Evolutionary conservation across 2,888 invertebrate genomes (phyloP).

Genomic region (Ommatoiulus sabulosus): DNA sequence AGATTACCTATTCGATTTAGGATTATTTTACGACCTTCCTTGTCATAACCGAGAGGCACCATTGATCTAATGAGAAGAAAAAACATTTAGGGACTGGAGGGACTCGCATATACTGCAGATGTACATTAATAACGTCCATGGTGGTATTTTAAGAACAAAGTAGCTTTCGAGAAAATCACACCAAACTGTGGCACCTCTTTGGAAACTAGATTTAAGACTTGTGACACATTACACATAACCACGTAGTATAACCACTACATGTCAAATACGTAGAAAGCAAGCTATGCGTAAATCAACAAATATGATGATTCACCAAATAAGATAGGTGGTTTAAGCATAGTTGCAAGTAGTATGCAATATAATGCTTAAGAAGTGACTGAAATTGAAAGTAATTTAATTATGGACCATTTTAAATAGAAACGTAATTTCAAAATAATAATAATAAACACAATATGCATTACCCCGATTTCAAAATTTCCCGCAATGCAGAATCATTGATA

Average conservation of each 20-base stretch:
- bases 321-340: too few relatives aligned
- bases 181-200: too few relatives aligned
- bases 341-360: too few relatives aligned
- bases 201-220: too few relatives aligned
- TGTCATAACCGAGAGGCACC: slow-evolving; percentile 69
- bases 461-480: slow-evolving; percentile 69
- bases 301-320: too few relatives aligned
- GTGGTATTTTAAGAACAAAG: too few relatives aligned
- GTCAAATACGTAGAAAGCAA: too few relatives aligned
- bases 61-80: neutral
- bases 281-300: too few relatives aligned
- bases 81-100: neutral
- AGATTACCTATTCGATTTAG: neutral
- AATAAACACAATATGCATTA: slow-evolving; percentile 62
- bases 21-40: slow-evolving; percentile 74
- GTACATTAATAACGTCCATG: too few relatives aligned
- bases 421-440: neutral
- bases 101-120: neutral
- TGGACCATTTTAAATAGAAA: neutral
- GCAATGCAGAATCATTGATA: slow-evolving; percentile 75
- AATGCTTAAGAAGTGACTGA: neutral
- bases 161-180: too few relatives aligned
- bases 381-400: neutral
- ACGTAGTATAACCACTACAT: too few relatives aligned
- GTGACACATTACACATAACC: too few relatives aligned